Conservation (phyloP, 2,113 vertebrate species). For the Channa maculata region DNA sequence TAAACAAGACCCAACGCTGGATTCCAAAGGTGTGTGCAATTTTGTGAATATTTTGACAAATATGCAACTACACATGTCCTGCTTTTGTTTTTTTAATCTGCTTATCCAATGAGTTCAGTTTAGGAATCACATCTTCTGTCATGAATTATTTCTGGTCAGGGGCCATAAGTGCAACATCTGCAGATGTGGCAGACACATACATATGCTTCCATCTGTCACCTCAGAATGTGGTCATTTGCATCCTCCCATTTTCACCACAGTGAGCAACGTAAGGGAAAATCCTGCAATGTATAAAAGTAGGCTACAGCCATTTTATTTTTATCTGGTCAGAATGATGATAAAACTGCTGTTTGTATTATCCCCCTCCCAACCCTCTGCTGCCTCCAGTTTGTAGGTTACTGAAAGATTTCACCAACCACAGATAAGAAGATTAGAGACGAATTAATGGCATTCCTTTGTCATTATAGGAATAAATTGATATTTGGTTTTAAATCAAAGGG, state of each 20-base stretch:
- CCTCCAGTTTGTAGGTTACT: slow-evolving; percentile 84
- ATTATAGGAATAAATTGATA: slow-evolving; percentile 87
- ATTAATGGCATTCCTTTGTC: slow-evolving; percentile 87
- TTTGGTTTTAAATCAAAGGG: slow-evolving; percentile 81
- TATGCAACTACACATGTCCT: no score
- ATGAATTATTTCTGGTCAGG: slow-evolving; percentile 1
- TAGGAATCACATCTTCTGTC: slow-evolving; percentile 3
- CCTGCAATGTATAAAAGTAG: slow-evolving; percentile 61
- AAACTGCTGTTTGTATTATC: slow-evolving; percentile 73
- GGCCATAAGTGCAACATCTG: slow-evolving; percentile 49
- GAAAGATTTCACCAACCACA: slow-evolving; percentile 85
- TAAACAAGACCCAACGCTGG: neutral
- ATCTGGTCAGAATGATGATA: slow-evolving; percentile 70
- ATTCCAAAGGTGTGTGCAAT: neutral
- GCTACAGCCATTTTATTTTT: slow-evolving; percentile 71
- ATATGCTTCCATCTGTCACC: slow-evolving; percentile 60
- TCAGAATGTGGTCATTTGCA: slow-evolving; percentile 35
- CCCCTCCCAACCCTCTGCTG: slow-evolving; percentile 58
- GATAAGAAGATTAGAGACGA: slow-evolving; percentile 87
- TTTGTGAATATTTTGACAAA: neutral
- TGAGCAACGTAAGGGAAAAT: slow-evolving; percentile 43
- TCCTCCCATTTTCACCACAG: slow-evolving; percentile 12
- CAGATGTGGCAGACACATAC: slow-evolving; percentile 54
- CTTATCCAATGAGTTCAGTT: neutral
- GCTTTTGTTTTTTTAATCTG: neutral